Percentiles rank a stretch among this genome's conserved stretches.
phyloP scores from a whole-genome alignment of 2,888 invertebrate species.

The Leptinotarsa peninsularis region DNA sequence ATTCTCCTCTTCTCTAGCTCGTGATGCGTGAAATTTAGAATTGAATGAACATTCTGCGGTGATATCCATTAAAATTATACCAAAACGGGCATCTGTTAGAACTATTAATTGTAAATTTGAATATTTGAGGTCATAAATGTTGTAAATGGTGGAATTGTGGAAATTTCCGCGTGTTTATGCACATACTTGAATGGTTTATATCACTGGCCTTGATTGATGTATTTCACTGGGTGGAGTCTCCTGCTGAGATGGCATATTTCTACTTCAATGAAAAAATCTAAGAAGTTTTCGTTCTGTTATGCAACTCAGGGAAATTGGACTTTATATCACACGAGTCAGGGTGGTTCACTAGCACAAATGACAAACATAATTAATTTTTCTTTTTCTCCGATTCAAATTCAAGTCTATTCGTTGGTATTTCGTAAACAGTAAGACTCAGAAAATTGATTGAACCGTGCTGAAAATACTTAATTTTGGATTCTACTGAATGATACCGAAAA shows the following conservation, averaged over 20 bases:
- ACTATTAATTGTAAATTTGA: slow-evolving; percentile 1
- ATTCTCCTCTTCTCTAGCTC: slow-evolving; percentile 30
- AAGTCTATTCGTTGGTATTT: no score
- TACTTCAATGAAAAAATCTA: not conserved
- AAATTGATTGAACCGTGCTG: no score
- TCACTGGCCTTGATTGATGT: slow-evolving; percentile 26
- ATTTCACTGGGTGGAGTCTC: slow-evolving; percentile 33
- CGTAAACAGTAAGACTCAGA: no score
- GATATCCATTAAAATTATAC: not conserved
- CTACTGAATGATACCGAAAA: no score
- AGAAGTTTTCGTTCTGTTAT: not conserved
- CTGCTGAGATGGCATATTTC: not conserved
- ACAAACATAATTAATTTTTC: no score
- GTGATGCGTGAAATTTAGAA: not conserved
- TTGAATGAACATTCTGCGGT: slow-evolving; percentile 20
- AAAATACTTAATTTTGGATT: no score
- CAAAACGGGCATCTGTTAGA: slow-evolving; percentile 1
- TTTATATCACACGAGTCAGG: not conserved
- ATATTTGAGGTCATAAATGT: slow-evolving; percentile 20
- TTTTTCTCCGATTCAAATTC: no score
- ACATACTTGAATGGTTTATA: slow-evolving; percentile 18
- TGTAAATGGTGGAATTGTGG: slow-evolving; percentile 16
- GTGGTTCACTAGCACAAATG: not conserved
- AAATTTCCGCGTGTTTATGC: slow-evolving; percentile 32
- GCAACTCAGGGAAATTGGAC: not conserved